Conservation (phyloP, 2,797 vertebrate genomes). For the Paguma larvata region DNA sequence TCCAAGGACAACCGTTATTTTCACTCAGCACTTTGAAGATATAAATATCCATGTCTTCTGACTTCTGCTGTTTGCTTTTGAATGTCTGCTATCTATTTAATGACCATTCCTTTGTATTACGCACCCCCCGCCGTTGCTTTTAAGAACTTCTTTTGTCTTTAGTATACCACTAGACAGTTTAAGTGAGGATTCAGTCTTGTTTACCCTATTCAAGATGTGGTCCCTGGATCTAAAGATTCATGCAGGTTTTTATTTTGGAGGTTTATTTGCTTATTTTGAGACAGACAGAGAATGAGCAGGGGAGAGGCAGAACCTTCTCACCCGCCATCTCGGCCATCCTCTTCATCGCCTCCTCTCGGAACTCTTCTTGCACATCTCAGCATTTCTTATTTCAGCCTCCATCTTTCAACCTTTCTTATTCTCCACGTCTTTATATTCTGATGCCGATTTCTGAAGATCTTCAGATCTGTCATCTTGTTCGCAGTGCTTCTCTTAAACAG, state of each 20-base stretch:
- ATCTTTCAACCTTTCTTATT: not conserved
- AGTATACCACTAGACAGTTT: not conserved
- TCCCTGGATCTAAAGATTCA: not conserved
- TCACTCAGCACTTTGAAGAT: not conserved
- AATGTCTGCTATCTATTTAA: not conserved
- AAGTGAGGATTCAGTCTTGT: not conserved
- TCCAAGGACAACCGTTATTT: not conserved
- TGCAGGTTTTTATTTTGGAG: too few relatives aligned
- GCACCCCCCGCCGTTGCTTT: not conserved
- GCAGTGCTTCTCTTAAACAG: not conserved
- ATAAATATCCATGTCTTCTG: not conserved
- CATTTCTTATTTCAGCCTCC: not conserved
- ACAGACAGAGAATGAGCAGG: too few relatives aligned
- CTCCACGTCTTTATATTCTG: not conserved
- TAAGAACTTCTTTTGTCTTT: not conserved
- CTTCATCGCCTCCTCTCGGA: not conserved
- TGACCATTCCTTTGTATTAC: not conserved
- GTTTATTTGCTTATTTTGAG: too few relatives aligned
- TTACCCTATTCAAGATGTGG: not conserved
- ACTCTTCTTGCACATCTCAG: not conserved
- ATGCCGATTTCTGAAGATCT: not conserved
- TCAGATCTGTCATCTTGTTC: not conserved
- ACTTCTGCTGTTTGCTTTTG: not conserved
- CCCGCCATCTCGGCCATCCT: not conserved
- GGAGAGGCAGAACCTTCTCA: too few relatives aligned